Percentiles rank a stretch among this genome's conserved stretches.
phyloP scores from a whole-genome alignment of 2,113 vertebrate genomes.

The Arenaria interpres region DNA sequence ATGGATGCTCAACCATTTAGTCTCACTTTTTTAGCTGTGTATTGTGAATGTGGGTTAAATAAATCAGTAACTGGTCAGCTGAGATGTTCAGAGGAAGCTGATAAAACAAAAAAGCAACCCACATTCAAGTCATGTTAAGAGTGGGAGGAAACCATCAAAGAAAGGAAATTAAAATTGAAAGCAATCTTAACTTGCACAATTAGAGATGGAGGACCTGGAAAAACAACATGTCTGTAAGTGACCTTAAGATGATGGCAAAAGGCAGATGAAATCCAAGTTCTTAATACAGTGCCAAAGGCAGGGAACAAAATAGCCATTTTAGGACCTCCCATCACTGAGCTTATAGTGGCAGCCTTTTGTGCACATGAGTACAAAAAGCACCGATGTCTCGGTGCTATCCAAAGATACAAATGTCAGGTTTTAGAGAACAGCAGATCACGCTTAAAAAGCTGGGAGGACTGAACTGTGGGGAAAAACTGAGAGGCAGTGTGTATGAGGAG shows the following conservation, averaged over 20 bases:
- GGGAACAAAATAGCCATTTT: neutral
- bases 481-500: neutral
- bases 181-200: neutral
- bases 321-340: neutral
- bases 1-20: neutral
- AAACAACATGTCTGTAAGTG: neutral
- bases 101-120: neutral
- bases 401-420: neutral
- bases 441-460: neutral
- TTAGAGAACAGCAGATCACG: neutral
- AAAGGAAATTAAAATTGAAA: constrained; percentile 55
- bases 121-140: neutral
- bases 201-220: neutral
- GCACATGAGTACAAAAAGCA: neutral
- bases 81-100: neutral
- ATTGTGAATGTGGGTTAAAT: neutral
- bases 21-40: neutral
- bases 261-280: neutral
- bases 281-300: neutral
- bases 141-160: constrained; percentile 9
- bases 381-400: neutral
- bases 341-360: neutral
- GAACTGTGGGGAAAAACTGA: neutral
- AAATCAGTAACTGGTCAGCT: neutral
- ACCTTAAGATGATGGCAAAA: neutral